Evolutionary conservation across 2,888 invertebrate genomes (phyloP).

Genomic region (Aphelenchoides bicaudatus): DNA sequence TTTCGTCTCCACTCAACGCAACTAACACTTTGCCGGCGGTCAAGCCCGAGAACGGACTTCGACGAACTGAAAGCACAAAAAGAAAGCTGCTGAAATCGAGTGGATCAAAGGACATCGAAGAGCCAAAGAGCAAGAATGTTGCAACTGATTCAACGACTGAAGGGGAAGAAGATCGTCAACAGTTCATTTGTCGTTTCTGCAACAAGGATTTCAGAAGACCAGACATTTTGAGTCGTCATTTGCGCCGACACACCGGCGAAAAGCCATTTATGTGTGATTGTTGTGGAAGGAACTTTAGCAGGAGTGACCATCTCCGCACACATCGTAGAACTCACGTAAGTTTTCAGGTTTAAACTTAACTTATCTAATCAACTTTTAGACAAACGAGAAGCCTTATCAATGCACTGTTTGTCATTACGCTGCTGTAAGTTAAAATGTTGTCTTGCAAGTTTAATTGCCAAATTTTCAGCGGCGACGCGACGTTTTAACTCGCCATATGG

Average conservation of each 20-base stretch:
- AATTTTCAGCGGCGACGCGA: constrained; percentile 50
- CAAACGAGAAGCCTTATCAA: too few species aligned
- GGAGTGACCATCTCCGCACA: too few species aligned
- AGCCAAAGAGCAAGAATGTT: constrained; percentile 16
- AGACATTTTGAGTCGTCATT: constrained; percentile 54
- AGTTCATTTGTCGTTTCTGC: constrained; percentile 26
- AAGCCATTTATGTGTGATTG: too few species aligned
- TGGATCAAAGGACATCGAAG: not conserved
- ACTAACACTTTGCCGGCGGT: not conserved
- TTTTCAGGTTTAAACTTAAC: constrained; percentile 36
- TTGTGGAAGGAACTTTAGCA: too few species aligned
- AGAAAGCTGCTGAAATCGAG: constrained; percentile 12
- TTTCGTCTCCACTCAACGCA: not conserved
- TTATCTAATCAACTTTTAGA: too few species aligned
- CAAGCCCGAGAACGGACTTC: not conserved
- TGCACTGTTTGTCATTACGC: constrained; percentile 53
- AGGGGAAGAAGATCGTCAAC: constrained; percentile 24
- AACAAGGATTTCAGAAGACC: constrained; percentile 51
- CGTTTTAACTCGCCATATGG: constrained; percentile 56
- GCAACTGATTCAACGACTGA: too few species aligned
- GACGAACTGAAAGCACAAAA: constrained; percentile 20
- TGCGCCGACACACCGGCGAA: constrained; percentile 58
- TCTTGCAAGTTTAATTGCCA: constrained; percentile 11
- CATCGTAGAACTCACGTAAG: not conserved
- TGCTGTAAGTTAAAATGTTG: constrained; percentile 42